Conservation (phyloP, 2,113 vertebrate species). For the Oryzias woworae region DNA sequence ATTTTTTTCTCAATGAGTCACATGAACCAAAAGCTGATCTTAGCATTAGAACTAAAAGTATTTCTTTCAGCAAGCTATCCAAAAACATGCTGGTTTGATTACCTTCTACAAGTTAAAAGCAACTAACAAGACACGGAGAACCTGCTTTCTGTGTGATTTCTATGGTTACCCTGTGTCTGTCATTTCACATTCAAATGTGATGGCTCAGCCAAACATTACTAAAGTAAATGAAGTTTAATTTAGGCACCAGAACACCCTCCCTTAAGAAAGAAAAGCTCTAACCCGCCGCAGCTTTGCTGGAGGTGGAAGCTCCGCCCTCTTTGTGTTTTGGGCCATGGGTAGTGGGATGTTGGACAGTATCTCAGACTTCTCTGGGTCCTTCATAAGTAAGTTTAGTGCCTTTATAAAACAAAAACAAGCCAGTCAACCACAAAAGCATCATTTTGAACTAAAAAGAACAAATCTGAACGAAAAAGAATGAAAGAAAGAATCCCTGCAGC, state of each 20-base stretch:
- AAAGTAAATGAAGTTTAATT: neutral
- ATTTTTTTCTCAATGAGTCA: no score
- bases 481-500: conserved; percentile 25
- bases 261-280: conserved; percentile 4
- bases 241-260: neutral
- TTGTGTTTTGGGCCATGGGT: conserved; percentile 78
- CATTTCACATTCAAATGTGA: neutral
- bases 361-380: conserved; percentile 56
- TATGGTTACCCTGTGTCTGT: no score
- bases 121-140: no score
- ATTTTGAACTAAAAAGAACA: neutral
- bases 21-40: no score
- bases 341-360: conserved; percentile 73
- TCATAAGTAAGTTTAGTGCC: conserved; percentile 8
- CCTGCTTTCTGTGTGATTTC: no score
- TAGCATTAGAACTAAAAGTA: no score
- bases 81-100: no score
- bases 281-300: conserved; percentile 85
- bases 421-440: neutral
- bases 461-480: neutral
- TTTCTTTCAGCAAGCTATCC: no score
- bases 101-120: no score
- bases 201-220: neutral
- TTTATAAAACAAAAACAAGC: conserved; percentile 24
- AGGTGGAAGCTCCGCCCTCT: conserved; percentile 58